These are phyloP conservation scores for Mechanitis mazaeus DNA, from an alignment of 2,888 invertebrate species.

Conservation along the genomic window DNA sequence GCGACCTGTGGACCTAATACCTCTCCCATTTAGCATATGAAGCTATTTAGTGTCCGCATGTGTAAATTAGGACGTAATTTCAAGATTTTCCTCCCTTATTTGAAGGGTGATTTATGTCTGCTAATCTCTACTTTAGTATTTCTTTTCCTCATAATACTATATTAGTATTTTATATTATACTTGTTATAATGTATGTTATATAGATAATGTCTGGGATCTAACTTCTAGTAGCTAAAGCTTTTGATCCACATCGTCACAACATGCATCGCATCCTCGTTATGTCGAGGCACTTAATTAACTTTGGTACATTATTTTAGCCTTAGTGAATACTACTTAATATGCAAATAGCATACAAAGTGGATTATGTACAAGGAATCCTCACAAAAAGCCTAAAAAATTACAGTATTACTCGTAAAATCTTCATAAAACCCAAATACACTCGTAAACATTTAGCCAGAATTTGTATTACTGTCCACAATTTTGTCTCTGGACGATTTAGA, in stretches of 20 bases:
- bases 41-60: constrained; percentile 11
- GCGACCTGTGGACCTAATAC: constrained; percentile 17
- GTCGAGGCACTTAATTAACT: constrained; percentile 26
- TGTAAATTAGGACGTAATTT: constrained; percentile 6
- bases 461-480: constrained; percentile 44
- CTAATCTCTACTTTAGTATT: not conserved
- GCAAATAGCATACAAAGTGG: constrained; percentile 17
- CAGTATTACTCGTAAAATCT: constrained; percentile 7
- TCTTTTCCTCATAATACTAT: not conserved
- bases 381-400: not conserved
- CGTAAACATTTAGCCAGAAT: constrained; percentile 35
- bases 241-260: constrained; percentile 26
- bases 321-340: constrained; percentile 23
- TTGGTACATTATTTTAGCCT: constrained; percentile 23
- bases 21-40: constrained; percentile 18
- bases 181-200: constrained; percentile 11
- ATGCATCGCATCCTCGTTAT: constrained; percentile 24
- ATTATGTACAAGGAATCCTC: not conserved
- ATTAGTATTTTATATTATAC: not conserved
- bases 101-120: not conserved
- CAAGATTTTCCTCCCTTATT: not conserved
- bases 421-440: constrained; percentile 5
- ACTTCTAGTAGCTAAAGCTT: constrained; percentile 16
- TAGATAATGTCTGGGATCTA: constrained; percentile 17
- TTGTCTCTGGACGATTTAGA: constrained; percentile 58